These are phyloP conservation scores for Noctua pronuba DNA, from an alignment of 2,888 invertebrate species.

Conservation along the genomic window DNA sequence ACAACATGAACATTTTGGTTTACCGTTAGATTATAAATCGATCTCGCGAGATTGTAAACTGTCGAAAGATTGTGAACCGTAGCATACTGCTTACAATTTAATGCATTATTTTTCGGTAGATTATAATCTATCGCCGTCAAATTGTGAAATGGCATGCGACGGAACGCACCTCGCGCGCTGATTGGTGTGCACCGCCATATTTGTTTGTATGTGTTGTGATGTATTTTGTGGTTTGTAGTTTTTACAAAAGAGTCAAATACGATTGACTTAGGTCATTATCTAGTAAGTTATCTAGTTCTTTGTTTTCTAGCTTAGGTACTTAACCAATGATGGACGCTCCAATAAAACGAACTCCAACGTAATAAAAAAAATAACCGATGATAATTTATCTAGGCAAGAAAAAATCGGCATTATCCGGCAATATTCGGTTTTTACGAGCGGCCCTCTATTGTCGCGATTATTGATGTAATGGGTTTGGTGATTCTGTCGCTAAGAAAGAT, in stretches of 20 bases:
- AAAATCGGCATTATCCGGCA: conserved; percentile 44
- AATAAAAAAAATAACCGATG: conserved; percentile 37
- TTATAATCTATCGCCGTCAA: no score
- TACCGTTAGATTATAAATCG: no score
- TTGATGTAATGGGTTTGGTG: conserved; percentile 51
- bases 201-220: no score
- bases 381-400: conserved; percentile 50
- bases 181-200: no score
- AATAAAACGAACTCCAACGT: conserved; percentile 26
- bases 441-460: conserved; percentile 51
- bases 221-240: neutral
- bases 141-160: no score
- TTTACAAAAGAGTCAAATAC: neutral
- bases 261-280: neutral
- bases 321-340: conserved; percentile 17
- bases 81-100: no score
- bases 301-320: neutral
- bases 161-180: no score
- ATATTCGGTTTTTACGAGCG: conserved; percentile 64
- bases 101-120: no score
- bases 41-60: no score
- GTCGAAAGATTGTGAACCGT: no score
- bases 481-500: conserved; percentile 5
- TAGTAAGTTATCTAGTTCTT: neutral
- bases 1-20: neutral